phyloP scores from a whole-genome alignment of 64 coral and sea anemone genomes.

The Catalaphyllia jardinei region DNA sequence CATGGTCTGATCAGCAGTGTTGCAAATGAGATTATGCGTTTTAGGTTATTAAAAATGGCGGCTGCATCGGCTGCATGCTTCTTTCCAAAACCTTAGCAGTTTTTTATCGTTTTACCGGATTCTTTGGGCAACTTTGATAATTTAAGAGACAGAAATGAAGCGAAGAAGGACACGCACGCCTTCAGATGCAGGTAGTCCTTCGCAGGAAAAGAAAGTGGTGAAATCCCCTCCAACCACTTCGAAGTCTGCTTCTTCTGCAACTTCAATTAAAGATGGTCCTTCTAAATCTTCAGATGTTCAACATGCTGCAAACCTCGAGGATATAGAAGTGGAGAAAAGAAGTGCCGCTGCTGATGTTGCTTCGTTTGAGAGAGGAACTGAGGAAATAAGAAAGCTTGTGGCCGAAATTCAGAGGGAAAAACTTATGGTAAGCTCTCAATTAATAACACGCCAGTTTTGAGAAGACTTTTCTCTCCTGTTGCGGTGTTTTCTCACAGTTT shows the following conservation, averaged over 20 bases:
- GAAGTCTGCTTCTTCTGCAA: constrained; percentile 17
- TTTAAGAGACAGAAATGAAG: constrained; percentile 53
- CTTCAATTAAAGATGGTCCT: constrained; percentile 51
- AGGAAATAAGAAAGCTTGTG: constrained; percentile 78
- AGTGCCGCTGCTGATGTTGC: constrained; percentile 64
- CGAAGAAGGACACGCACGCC: constrained; percentile 83
- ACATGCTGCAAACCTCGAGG: constrained; percentile 54
- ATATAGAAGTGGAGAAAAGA: constrained; percentile 76
- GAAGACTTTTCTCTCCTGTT: neutral
- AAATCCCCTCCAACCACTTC: constrained; percentile 50
- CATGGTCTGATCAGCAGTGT: neutral
- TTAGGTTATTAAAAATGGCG: constrained; percentile 37
- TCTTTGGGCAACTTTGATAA: neutral
- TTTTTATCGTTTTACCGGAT: neutral
- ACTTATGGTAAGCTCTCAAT: neutral
- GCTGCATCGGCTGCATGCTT: neutral
- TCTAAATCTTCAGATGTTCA: constrained; percentile 47
- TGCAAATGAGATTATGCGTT: neutral
- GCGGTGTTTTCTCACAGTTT: neutral
- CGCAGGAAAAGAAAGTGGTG: constrained; percentile 68
- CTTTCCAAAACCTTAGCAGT: neutral
- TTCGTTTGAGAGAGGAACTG: constrained; percentile 73
- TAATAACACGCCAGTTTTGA: neutral
- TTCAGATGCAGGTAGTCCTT: constrained; percentile 71
- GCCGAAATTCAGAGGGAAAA: constrained; percentile 78